Conservation (phyloP, 2,888 invertebrate genomes). For the Holacanthella duospinosa region DNA sequence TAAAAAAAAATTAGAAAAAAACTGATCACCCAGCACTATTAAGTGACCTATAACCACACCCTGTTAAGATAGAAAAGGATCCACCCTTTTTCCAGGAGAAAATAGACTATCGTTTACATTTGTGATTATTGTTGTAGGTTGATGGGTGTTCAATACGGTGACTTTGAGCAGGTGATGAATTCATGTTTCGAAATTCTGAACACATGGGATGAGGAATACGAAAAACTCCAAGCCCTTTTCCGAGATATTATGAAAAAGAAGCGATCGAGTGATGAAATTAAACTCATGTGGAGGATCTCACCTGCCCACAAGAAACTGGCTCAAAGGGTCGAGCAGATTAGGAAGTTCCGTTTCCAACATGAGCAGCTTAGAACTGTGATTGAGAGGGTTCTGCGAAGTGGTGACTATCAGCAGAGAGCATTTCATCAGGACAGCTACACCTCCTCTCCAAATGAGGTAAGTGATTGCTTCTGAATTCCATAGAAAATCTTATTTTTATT, state of each 20-base stretch:
- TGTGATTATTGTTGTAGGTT: slow-evolving; percentile 43
- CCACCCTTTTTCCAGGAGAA: no score
- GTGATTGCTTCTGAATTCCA: no score
- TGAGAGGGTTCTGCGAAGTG: slow-evolving; percentile 71
- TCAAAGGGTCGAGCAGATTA: slow-evolving; percentile 92
- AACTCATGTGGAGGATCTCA: slow-evolving; percentile 93
- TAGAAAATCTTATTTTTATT: no score
- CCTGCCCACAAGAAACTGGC: slow-evolving; percentile 95
- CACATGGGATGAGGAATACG: slow-evolving; percentile 98
- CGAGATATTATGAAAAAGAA: slow-evolving; percentile 97
- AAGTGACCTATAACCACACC: no score
- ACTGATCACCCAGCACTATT: no score
- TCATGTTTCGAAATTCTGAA: slow-evolving; percentile 92
- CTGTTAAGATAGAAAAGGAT: no score
- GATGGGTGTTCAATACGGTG: slow-evolving; percentile 97
- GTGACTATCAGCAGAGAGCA: slow-evolving; percentile 53
- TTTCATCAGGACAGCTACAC: background rate
- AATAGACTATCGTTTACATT: no score
- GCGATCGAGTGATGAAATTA: slow-evolving; percentile 69
- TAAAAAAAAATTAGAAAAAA: no score
- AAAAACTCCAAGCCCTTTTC: slow-evolving; percentile 83
- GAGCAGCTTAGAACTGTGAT: slow-evolving; percentile 96
- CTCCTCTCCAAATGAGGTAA: slow-evolving; percentile 92
- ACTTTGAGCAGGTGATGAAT: slow-evolving; percentile 94
- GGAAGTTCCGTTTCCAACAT: slow-evolving; percentile 90